A percentile compares a stretch with the other conserved stretches of the same genome.
Conservation (phyloP, 2,113 vertebrate genomes). For the Poecilia latipinna region DNA sequence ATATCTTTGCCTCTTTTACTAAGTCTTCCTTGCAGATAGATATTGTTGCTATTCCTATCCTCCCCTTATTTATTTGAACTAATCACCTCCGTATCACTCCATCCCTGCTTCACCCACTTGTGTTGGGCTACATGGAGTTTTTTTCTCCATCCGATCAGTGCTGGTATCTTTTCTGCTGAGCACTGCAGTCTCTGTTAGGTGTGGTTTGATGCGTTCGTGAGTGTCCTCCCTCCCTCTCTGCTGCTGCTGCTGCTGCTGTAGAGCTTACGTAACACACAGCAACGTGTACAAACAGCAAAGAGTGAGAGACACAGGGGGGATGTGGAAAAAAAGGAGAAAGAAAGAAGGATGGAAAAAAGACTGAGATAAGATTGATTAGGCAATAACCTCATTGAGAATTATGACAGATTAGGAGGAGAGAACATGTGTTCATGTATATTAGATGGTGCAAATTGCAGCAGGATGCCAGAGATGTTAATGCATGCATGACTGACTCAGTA, state of each 20-base stretch:
- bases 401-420: conserved; percentile 17
- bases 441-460: conserved; percentile 6
- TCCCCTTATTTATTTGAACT: conserved; percentile 3
- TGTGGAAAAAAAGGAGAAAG: conserved; percentile 11
- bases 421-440: conserved; percentile 32
- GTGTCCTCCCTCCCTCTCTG: conserved; percentile 36
- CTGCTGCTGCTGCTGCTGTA: conserved; percentile 53
- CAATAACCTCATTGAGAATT: conserved; percentile 22
- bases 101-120: conserved; percentile 13
- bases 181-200: conserved; percentile 75
- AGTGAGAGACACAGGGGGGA: conserved; percentile 6
- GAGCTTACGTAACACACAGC: conserved; percentile 69
- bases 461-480: not conserved
- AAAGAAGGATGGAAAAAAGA: not conserved
- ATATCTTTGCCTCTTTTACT: not conserved
- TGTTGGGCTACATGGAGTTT: not conserved
- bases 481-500: not conserved
- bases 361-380: conserved; percentile 13
- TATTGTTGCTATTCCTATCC: not conserved
- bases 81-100: conserved; percentile 6
- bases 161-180: conserved; percentile 68
- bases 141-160: conserved; percentile 1
- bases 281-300: conserved; percentile 36
- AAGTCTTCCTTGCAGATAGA: not conserved
- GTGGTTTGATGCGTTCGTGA: conserved; percentile 61